Percentiles rank a stretch among this genome's conserved stretches.
Evolutionary conservation across 2,797 vertebrate genomes (phyloP).

Genomic region (Eulemur coronatus): DNA sequence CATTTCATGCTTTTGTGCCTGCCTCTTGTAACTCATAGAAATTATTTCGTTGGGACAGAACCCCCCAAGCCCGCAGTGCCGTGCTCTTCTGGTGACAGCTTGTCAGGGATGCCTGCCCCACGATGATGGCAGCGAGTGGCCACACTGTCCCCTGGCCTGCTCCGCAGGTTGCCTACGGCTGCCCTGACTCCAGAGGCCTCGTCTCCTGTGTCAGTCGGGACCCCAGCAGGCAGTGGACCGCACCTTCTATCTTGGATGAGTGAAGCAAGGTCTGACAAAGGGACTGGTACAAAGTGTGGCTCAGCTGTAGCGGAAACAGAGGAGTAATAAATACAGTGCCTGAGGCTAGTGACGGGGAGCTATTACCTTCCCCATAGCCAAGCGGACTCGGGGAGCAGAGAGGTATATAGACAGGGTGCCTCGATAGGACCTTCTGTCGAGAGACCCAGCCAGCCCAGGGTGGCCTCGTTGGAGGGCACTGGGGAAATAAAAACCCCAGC

Average conservation of each 20-base stretch:
- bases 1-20: background rate
- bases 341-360: background rate
- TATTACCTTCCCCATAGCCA: background rate
- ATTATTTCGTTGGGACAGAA: background rate
- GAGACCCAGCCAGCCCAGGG: background rate
- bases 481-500: background rate
- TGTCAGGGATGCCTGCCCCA: background rate
- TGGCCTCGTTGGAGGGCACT: background rate
- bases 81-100: background rate
- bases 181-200: background rate
- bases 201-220: background rate
- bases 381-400: background rate
- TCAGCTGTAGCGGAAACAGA: background rate
- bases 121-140: background rate
- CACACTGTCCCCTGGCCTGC: background rate
- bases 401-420: background rate
- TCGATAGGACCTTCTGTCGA: background rate
- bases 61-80: background rate
- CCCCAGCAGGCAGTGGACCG: background rate
- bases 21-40: background rate
- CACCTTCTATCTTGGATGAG: background rate
- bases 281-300: background rate
- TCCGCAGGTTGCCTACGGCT: background rate
- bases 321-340: background rate
- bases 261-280: background rate